phyloP scores from a whole-genome alignment of 2,888 invertebrate genomes.

The Ennomos erosarius region DNA sequence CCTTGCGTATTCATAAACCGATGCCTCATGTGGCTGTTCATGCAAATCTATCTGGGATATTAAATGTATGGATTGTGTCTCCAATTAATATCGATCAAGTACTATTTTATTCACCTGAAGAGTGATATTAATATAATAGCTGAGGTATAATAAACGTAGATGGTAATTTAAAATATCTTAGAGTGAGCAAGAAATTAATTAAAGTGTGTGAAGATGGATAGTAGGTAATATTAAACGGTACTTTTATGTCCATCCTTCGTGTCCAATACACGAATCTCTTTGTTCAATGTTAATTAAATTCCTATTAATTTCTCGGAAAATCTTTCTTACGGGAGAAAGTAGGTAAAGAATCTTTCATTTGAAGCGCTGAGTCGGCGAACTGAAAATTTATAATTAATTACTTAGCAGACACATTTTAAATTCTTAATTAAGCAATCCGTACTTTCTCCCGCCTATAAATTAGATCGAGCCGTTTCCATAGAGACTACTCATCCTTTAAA shows the following conservation, averaged over 20 bases:
- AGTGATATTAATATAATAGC: neutral
- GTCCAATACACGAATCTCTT: constrained; percentile 42
- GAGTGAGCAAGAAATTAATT: constrained; percentile 16
- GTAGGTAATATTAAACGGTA: constrained; percentile 29
- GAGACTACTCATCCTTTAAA: constrained; percentile 86
- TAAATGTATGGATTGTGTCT: constrained; percentile 27
- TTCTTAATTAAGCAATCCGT: constrained; percentile 85
- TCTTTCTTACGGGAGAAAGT: constrained; percentile 38
- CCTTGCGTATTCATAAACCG: constrained; percentile 78
- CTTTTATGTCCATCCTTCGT: constrained; percentile 19
- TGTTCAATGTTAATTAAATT: constrained; percentile 67
- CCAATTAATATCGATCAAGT: constrained; percentile 21
- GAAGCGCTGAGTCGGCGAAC: constrained; percentile 58
- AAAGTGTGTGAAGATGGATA: constrained; percentile 15
- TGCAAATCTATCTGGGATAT: constrained; percentile 35
- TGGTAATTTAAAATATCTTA: too few species aligned
- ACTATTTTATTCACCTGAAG: too few species aligned
- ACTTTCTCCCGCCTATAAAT: constrained; percentile 85
- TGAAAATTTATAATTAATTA: constrained; percentile 82
- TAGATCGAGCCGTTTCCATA: constrained; percentile 86
- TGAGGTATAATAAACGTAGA: too few species aligned
- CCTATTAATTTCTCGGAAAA: constrained; percentile 56
- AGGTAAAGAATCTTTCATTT: constrained; percentile 60
- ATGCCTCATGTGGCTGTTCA: constrained; percentile 54
- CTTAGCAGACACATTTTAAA: constrained; percentile 82